Evolutionary conservation across 1,140 invertebrate species (phyloP), one percentile per base, ranked within the genome.

Genomic region (Pogonognathellus flavescens): DNA sequence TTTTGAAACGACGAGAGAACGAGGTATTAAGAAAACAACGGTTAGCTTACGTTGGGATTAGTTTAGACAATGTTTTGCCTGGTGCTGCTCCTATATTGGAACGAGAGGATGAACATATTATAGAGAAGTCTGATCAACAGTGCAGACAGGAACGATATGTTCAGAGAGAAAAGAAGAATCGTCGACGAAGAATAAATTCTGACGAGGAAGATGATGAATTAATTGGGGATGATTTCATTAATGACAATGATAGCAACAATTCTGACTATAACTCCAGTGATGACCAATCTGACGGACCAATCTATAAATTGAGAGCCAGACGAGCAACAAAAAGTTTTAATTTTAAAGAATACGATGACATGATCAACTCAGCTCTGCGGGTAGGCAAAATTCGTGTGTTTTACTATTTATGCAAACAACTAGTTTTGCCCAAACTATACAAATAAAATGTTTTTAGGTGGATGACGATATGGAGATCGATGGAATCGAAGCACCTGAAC

Each of bases 281-380:
- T 13, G 83, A 85, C 16, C 82, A 83, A 59, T 86, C 88, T 72
- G 88, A 89, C 18, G 95, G 95, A 87, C 95, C 95, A 0, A 94
- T 96, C 84, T 96, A 97, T 91, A 94, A 96, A 88, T 91, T 97
- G 87, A 92, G 95, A 9, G 94, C 95, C 89, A 92, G 96, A 20
- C 91, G 94, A 14, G 93, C 93, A 89, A 92, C 93, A 72, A 94
- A 95, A 22, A 70, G 88, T 16, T 94, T 96, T 66, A 97, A 94
- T 88, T 95, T 97, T 87, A 96, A 97, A 89, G 97, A 98, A 90
- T 99, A 96, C 91, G 97, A 98, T 90, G 95, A 97, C 18, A 93
- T 98, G 88, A 98, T 98, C 70, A 96, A 97, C 89, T 96, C 95
- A 72, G 97, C 97, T 14, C 95, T 98, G 83, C 94, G 96, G 91